Conservation (phyloP, 2,113 vertebrate genomes). For the Sinocyclocheilus maitianheensis region DNA sequence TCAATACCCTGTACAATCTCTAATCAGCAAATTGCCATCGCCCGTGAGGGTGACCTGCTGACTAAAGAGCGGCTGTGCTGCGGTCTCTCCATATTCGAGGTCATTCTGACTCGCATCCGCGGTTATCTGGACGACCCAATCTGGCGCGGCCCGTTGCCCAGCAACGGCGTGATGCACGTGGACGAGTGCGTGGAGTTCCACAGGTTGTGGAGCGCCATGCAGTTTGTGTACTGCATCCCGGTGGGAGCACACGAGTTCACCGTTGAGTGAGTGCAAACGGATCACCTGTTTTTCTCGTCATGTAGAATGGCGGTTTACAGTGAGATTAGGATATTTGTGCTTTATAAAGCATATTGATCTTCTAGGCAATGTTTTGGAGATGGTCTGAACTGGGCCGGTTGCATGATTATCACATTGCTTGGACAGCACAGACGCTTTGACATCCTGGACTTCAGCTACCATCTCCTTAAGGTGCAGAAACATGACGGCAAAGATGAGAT, state of each 20-base stretch:
- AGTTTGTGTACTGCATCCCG: slow-evolving; percentile 90
- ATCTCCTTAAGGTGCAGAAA: slow-evolving; percentile 87
- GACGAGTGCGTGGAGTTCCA: slow-evolving; percentile 90
- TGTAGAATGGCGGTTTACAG: background rate
- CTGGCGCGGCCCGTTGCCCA: slow-evolving; percentile 86
- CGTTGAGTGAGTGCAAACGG: slow-evolving; percentile 79
- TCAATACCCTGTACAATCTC: background rate
- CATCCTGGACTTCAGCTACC: slow-evolving; percentile 88
- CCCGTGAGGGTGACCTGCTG: slow-evolving; percentile 85
- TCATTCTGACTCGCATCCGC: slow-evolving; percentile 83
- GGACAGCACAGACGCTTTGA: slow-evolving; percentile 87
- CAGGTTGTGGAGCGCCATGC: slow-evolving; percentile 89
- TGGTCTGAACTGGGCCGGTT: slow-evolving; percentile 88
- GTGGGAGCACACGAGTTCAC: slow-evolving; percentile 89
- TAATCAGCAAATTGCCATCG: slow-evolving; percentile 86
- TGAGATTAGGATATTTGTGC: background rate
- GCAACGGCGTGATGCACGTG: slow-evolving; percentile 89
- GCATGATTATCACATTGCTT: slow-evolving; percentile 87
- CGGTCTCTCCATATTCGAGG: slow-evolving; percentile 88
- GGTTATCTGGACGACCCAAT: slow-evolving; percentile 85
- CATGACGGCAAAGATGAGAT: slow-evolving; percentile 88
- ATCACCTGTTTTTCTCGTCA: too few relatives aligned
- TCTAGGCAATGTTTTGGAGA: slow-evolving; percentile 87
- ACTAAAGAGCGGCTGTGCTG: slow-evolving; percentile 90
- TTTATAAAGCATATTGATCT: background rate